A percentile compares a stretch with the other conserved stretches of the same genome.
Evolutionary conservation across 2,113 vertebrate species (phyloP).

Genomic region (Daubentonia madagascariensis): DNA sequence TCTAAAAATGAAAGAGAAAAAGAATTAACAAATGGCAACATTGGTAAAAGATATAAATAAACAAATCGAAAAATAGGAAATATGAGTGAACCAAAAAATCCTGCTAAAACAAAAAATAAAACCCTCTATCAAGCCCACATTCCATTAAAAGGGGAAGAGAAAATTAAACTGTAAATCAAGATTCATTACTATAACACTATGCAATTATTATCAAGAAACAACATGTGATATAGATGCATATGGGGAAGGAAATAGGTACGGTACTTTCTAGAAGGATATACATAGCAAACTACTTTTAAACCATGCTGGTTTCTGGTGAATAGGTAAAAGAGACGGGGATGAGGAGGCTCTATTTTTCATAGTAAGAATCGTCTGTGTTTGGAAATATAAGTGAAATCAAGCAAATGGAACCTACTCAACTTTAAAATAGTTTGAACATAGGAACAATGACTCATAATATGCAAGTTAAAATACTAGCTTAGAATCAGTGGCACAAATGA

Average conservation of each 20-base stretch:
- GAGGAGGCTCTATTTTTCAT: background rate
- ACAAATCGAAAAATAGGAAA: background rate
- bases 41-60: background rate
- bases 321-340: background rate
- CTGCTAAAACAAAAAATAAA: background rate
- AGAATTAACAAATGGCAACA: background rate
- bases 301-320: background rate
- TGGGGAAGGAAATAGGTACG: background rate
- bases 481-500: background rate
- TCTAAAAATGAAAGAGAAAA: background rate
- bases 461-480: background rate
- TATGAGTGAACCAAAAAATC: background rate
- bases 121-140: background rate
- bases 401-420: background rate
- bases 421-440: conserved; percentile 23
- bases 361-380: background rate
- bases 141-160: background rate
- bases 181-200: background rate
- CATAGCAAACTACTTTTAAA: background rate
- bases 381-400: background rate
- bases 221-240: background rate
- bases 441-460: background rate
- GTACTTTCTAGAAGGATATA: background rate
- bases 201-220: background rate
- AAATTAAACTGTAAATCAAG: background rate